Evolutionary conservation across 2,888 invertebrate species (phyloP), one percentile per base, ranked within the genome.

Genomic region (Omphaloscelis lunosa): DNA sequence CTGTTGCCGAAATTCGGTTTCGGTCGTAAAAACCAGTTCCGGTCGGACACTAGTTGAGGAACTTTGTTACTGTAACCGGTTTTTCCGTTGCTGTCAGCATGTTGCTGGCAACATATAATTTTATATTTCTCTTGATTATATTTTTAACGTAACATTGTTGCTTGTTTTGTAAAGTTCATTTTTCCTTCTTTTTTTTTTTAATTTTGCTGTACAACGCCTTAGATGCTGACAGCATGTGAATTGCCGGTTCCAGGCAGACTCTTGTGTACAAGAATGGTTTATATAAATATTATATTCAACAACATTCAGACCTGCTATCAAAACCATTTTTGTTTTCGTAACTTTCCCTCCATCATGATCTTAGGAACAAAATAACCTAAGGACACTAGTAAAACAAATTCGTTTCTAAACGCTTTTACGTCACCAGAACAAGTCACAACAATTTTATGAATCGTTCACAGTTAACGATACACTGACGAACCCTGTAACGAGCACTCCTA

Each of bases 401-500:
- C 71, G 77, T 84, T 81, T 84, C 70, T 85, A 85, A 89, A 86
- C 79, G 61, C 9, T 77, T 71, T 72, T 79, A 82, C 73, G 71
- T 79, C 63, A 66, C 65, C 61, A 80, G 62, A 81, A 83, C 80
- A 82, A 76, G 77, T 81, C 75, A 75, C 81, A 83, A 88, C 76
- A 77, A 81, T 89, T 90, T 91, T 89, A 90, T 88, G 86, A 77
- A 85, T 84, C 86, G 72, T 88, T 89, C 77, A 80, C 59, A 77
- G 75, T 91, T 91, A 89, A 91, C 84, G 88, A 85, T 82, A 80
- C 76, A 75, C 75, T 83, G 87, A 75, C 82, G 80, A 51, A 83
- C 80, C 82, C 82, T 86, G 88, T 90, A 92, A 91, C 90, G 91
- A 89, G 89, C 84, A 90, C 89, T 90, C 87, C 90, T 86, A 80